Conservation (phyloP, 2,888 invertebrate species). For the Yponomeuta sedellus region DNA sequence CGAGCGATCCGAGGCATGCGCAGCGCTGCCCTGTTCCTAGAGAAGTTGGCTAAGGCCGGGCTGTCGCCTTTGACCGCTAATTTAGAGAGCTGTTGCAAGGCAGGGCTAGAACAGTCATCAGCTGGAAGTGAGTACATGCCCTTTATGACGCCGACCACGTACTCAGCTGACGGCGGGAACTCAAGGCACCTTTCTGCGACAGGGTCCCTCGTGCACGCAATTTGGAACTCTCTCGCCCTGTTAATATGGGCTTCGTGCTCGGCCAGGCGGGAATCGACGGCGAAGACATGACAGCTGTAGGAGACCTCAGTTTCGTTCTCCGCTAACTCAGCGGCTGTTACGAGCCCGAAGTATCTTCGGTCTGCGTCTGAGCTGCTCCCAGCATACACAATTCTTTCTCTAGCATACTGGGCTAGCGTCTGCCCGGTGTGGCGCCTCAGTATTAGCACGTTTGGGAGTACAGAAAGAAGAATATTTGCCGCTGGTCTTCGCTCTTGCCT, state of each 20-base stretch:
- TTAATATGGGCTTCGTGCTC: slow-evolving; percentile 87
- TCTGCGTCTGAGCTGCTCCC: slow-evolving; percentile 95
- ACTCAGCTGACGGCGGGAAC: slow-evolving; percentile 91
- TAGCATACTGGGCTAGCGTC: slow-evolving; percentile 90
- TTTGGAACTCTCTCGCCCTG: slow-evolving; percentile 89
- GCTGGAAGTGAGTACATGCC: slow-evolving; percentile 82
- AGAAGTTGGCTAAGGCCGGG: slow-evolving; percentile 59
- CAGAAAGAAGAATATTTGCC: slow-evolving; percentile 89
- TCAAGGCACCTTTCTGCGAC: slow-evolving; percentile 89
- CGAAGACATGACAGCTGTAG: slow-evolving; percentile 96
- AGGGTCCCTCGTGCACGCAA: slow-evolving; percentile 88
- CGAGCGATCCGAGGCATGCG: slow-evolving; percentile 47
- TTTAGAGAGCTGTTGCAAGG: slow-evolving; percentile 61
- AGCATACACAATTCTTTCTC: slow-evolving; percentile 90
- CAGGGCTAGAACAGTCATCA: slow-evolving; percentile 59
- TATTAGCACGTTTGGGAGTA: slow-evolving; percentile 86
- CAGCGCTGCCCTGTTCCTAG: slow-evolving; percentile 53
- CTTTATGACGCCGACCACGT: slow-evolving; percentile 82
- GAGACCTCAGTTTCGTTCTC: slow-evolving; percentile 69
- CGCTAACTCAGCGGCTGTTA: slow-evolving; percentile 85
- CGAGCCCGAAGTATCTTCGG: slow-evolving; percentile 93
- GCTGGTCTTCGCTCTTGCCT: slow-evolving; percentile 92
- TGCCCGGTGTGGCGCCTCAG: slow-evolving; percentile 87
- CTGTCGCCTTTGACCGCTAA: slow-evolving; percentile 63
- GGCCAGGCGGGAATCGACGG: slow-evolving; percentile 90